Evolutionary conservation across 92 coral and sea anemone species (phyloP), one percentile per base, ranked within the genome.

Genomic region (Pocillopora meandrina): DNA sequence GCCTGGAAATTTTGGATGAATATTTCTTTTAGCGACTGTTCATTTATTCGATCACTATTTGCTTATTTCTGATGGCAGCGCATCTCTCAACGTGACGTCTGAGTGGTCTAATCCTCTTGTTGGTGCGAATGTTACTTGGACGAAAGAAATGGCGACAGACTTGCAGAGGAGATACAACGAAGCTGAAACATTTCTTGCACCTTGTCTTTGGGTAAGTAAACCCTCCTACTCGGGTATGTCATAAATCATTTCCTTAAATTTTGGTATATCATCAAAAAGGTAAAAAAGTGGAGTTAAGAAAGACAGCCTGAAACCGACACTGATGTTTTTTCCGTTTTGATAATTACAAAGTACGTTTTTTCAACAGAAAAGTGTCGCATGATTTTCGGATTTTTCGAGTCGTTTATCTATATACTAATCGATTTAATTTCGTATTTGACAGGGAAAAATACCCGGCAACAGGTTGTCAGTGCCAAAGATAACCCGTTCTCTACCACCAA

Each of bases 131-230:
- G 60, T 72, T 19, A 74, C 75, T 21, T 87, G 90, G 90, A 80
- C 90, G 1, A 23, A 63, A 15, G 85, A 87, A 73, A 87, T 87
- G 90, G 66, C 61, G 52, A 31, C 55, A 31, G 66, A 34, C 66
- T 59, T 76, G 19, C 59, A 23, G 55, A 76, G 21, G 34, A 55
- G 56, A 59, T 76, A 76, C 80, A 20, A 34, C 26, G 67, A 76
- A 33, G 80, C 62, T 9, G 61, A 60, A 59, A 60, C 80, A 15
- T 76, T 76, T 59, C 59, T 35, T 61, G 36, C 66, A 58, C 16
- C 26, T 19, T 76, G 80, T 61, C 34, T 15, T 15, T 13, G 33
- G 80, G 80, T 76, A 6, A 8, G 80, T 76, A 58, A 26, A 59
- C 67, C 49, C 49, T 42, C 5, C 49, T 42, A 42, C 49, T 42